Evolutionary conservation across 2,113 vertebrate genomes (phyloP).

Genomic region (Amblyornis subalaris): DNA sequence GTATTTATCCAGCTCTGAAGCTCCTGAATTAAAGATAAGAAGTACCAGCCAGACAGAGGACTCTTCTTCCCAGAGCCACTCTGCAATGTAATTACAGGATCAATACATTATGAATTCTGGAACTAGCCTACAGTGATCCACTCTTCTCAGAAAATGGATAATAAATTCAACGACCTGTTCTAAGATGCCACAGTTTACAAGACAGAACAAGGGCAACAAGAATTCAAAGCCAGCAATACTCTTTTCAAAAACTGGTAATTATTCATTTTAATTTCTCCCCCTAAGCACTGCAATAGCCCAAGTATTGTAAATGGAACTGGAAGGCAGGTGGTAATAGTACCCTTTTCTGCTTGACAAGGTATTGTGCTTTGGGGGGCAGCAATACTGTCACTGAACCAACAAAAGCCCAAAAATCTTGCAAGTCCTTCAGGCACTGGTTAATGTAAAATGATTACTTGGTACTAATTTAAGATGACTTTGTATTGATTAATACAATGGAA

Average conservation of each 20-base stretch:
- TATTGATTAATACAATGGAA: conserved; percentile 19
- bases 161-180: conserved; percentile 20
- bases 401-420: background rate
- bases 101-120: conserved; percentile 21
- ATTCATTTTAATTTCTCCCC: conserved; percentile 23
- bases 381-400: background rate
- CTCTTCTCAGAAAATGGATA: conserved; percentile 4
- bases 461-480: conserved; percentile 11
- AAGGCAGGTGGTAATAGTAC: background rate
- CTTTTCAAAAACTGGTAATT: background rate
- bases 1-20: background rate
- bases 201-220: conserved; percentile 13
- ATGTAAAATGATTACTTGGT: conserved; percentile 1
- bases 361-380: background rate
- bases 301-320: background rate
- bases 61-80: background rate
- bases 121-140: conserved; percentile 3
- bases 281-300: background rate
- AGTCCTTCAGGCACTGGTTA: background rate
- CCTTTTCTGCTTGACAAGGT: background rate
- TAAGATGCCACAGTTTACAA: background rate
- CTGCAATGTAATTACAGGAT: conserved; percentile 18
- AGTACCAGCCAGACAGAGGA: background rate
- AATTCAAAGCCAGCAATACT: conserved; percentile 4
- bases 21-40: conserved; percentile 16